phyloP scores from a whole-genome alignment of 1,140 invertebrate species.

The Heliconius hermathena region DNA sequence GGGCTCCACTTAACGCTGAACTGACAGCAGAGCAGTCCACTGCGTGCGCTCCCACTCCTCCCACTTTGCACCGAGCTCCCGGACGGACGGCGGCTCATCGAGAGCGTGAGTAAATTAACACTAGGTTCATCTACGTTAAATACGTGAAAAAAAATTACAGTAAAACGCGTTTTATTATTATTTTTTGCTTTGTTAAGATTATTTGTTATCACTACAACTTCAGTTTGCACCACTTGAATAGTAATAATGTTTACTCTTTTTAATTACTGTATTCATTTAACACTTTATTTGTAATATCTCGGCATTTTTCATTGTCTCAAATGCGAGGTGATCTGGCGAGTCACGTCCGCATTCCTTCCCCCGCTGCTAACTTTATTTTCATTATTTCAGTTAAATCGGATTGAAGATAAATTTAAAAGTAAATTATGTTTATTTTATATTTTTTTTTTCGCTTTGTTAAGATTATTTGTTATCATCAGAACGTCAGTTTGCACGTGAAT shows the following conservation, averaged over 20 bases:
- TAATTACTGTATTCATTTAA: slow-evolving; percentile 9
- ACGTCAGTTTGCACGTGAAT: too few species aligned
- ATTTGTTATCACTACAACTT: slow-evolving; percentile 26
- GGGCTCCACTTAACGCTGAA: neutral
- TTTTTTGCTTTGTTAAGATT: slow-evolving; percentile 35
- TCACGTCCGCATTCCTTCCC: slow-evolving; percentile 33
- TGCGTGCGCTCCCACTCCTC: neutral
- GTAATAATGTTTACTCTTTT: slow-evolving; percentile 5
- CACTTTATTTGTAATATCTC: slow-evolving; percentile 4
- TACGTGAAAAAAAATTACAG: neutral
- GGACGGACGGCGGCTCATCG: neutral
- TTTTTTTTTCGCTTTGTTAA: too few species aligned
- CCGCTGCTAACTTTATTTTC: slow-evolving; percentile 60
- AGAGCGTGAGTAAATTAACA: slow-evolving; percentile 2
- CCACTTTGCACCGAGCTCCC: neutral
- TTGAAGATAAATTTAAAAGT: too few species aligned
- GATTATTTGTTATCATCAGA: too few species aligned
- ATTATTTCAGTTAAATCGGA: slow-evolving; percentile 54
- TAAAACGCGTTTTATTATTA: neutral
- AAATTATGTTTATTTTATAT: too few species aligned
- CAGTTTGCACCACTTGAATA: slow-evolving; percentile 39
- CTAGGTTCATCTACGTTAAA: neutral
- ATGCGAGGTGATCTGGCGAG: slow-evolving; percentile 33
- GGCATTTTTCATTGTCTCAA: slow-evolving; percentile 34
- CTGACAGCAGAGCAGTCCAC: neutral